Evolutionary conservation across 2,888 invertebrate genomes (phyloP).

Genomic region (Lasius fuliginosus): DNA sequence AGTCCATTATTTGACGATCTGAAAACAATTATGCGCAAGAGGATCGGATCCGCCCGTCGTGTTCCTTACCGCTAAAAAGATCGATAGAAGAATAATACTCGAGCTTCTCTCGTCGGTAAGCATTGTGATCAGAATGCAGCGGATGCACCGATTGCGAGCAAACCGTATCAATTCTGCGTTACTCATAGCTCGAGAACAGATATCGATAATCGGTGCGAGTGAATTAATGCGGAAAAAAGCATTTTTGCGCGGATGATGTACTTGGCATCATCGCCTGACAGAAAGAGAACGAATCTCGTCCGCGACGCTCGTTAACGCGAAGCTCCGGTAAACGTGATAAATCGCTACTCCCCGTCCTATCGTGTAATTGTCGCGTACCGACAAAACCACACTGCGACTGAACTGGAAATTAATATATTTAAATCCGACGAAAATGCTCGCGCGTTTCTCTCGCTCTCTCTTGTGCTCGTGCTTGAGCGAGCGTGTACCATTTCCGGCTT

Average conservation of each 20-base stretch:
- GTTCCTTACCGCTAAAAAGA: neutral
- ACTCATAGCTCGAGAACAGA: conserved; percentile 62
- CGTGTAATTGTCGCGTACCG: conserved; percentile 29
- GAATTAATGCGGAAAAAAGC: conserved; percentile 69
- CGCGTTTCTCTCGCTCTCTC: neutral
- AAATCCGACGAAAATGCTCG: conserved; percentile 22
- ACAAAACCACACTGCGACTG: neutral
- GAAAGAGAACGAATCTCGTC: conserved; percentile 41
- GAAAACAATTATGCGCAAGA: conserved; percentile 46
- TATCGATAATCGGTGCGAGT: conserved; percentile 70
- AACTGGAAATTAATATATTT: conserved; percentile 53
- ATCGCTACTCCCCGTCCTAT: conserved; percentile 50
- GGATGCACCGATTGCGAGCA: conserved; percentile 66
- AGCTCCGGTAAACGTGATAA: conserved; percentile 58
- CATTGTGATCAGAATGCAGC: conserved; percentile 65
- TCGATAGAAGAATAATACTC: conserved; percentile 41
- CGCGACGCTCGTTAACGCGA: conserved; percentile 43
- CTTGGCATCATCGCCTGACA: conserved; percentile 42
- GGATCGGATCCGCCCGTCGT: conserved; percentile 17
- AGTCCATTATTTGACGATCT: conserved; percentile 38
- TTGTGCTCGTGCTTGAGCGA: neutral
- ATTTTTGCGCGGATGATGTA: conserved; percentile 61
- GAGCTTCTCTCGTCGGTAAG: conserved; percentile 17
- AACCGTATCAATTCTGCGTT: conserved; percentile 69
- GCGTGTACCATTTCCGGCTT: conserved; percentile 27